Percentiles rank a stretch among this genome's conserved stretches.
Conservation (phyloP, 2,888 invertebrate genomes). For the Pristionchus japonicus region DNA sequence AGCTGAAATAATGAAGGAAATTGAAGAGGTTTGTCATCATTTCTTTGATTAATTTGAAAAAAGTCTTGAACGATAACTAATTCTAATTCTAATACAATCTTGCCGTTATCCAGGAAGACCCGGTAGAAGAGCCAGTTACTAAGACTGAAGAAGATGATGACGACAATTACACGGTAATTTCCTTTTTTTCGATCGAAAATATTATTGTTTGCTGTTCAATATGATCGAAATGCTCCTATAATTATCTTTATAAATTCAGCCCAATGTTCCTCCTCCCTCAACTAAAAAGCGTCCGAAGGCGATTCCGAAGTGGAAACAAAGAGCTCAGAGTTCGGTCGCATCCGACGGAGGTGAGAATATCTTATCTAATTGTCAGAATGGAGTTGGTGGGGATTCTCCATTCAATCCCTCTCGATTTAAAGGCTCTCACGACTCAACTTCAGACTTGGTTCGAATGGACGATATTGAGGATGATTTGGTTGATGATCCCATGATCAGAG, state of each 20-base stretch:
- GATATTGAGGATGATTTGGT: constrained; percentile 30
- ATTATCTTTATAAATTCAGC: neutral
- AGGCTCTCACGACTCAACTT: neutral
- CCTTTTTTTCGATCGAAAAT: too few species aligned
- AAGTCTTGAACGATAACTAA: neutral
- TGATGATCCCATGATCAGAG: constrained; percentile 29
- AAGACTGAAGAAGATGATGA: neutral
- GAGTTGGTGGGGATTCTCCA: neutral
- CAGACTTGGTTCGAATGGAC: constrained; percentile 22
- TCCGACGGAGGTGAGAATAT: neutral
- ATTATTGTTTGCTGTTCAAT: too few species aligned
- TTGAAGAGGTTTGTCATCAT: neutral
- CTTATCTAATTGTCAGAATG: neutral
- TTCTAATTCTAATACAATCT: neutral
- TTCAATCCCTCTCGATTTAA: neutral
- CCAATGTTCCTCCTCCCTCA: neutral
- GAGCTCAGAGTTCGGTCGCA: neutral
- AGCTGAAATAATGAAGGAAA: constrained; percentile 16
- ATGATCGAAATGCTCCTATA: too few species aligned
- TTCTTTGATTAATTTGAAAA: neutral
- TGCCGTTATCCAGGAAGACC: neutral
- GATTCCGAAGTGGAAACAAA: neutral
- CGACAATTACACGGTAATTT: neutral
- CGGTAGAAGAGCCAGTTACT: neutral
- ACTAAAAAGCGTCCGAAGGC: neutral